Evolutionary conservation across 1,140 invertebrate genomes (phyloP).

Genomic region (Probaryconus sp.): DNA sequence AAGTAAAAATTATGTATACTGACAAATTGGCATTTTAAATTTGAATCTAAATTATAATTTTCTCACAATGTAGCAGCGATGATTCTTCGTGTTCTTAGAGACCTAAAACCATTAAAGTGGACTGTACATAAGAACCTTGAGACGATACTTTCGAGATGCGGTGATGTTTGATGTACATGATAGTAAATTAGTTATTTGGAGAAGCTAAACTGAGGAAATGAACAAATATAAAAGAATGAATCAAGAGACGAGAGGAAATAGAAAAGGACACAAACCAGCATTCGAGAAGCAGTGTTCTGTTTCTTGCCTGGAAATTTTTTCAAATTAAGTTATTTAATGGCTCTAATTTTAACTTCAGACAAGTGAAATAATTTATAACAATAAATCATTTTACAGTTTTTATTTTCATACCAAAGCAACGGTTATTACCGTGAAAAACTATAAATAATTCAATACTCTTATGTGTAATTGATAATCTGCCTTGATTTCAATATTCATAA

Average conservation of each 20-base stretch:
- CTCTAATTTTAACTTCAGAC: too few relatives aligned
- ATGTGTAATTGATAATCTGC: too few relatives aligned
- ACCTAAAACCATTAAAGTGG: conserved; percentile 30
- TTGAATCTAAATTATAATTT: neutral
- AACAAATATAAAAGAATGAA: conserved; percentile 38
- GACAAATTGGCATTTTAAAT: neutral
- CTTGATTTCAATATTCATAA: too few relatives aligned
- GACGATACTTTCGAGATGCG: conserved; percentile 15
- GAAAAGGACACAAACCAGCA: conserved; percentile 37
- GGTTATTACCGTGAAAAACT: too few relatives aligned
- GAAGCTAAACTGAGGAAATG: conserved; percentile 50
- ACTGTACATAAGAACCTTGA: conserved; percentile 27
- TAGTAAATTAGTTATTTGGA: conserved; percentile 57
- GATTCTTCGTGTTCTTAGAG: conserved; percentile 30
- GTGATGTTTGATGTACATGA: conserved; percentile 56
- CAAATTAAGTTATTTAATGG: conserved; percentile 12
- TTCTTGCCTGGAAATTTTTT: conserved; percentile 6
- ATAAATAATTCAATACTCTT: too few relatives aligned
- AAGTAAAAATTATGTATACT: too few relatives aligned
- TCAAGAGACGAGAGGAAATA: conserved; percentile 22
- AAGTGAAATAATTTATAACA: too few relatives aligned
- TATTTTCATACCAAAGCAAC: too few relatives aligned
- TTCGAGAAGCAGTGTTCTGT: neutral
- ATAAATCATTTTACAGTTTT: too few relatives aligned
- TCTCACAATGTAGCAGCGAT: conserved; percentile 3